These are phyloP conservation scores for Bombylius discolor DNA, from an alignment of 2,888 invertebrate genomes.

Conservation along the genomic window DNA sequence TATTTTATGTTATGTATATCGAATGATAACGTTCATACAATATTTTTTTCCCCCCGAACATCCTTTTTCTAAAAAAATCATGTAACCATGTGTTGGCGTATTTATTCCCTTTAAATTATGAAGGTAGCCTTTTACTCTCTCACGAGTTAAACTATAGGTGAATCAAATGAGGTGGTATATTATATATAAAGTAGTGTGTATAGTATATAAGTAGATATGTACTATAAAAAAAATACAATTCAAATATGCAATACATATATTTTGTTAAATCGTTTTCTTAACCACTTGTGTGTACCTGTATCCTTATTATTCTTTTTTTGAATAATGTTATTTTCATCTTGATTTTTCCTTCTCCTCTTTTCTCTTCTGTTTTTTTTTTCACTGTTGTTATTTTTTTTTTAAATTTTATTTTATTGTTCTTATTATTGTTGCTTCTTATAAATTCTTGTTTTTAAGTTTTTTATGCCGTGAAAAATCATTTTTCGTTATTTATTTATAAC, in stretches of 20 bases:
- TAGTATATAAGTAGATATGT: no score
- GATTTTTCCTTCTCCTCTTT: neutral
- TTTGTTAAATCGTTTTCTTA: no score
- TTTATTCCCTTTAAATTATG: constrained; percentile 6
- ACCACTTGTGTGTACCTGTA: no score
- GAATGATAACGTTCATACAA: no score
- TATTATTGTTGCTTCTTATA: neutral
- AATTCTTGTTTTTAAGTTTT: neutral
- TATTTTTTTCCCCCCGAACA: no score
- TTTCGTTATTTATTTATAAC: constrained; percentile 14
- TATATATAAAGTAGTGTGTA: neutral
- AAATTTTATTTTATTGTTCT: neutral
- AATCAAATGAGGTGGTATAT: neutral
- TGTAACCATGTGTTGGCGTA: constrained; percentile 5
- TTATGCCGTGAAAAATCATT: constrained; percentile 1
- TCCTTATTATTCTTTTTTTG: neutral
- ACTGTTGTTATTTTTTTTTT: neutral
- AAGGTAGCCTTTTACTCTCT: constrained; percentile 1
- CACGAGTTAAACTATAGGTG: neutral
- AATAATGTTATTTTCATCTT: neutral
- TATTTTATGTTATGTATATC: neutral
- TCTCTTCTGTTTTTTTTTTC: neutral
- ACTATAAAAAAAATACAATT: no score
- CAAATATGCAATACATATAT: no score
- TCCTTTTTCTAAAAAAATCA: neutral